Conservation (phyloP, 2,888 invertebrate species). For the Dynastes maya region DNA sequence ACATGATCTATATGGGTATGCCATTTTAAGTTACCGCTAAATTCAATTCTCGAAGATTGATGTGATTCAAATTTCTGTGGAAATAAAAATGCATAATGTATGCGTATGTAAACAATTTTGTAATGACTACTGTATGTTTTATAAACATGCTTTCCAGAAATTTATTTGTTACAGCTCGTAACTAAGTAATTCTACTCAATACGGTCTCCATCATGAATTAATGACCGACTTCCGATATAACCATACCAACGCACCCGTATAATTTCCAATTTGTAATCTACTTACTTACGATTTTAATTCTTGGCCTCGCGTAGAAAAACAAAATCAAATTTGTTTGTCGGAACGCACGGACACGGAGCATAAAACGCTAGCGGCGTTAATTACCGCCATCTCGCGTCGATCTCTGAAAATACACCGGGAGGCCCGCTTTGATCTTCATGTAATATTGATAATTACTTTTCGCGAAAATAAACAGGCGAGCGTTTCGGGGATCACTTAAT, state of each 20-base stretch:
- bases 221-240: too few species aligned
- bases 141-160: too few species aligned
- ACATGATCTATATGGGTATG: too few species aligned
- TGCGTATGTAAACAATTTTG: too few species aligned
- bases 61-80: too few species aligned
- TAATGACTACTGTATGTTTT: too few species aligned
- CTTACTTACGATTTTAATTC: not conserved
- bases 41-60: too few species aligned
- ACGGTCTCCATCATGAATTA: too few species aligned
- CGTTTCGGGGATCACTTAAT: slow-evolving; percentile 41
- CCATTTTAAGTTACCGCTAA: too few species aligned
- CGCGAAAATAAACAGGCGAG: slow-evolving; percentile 40
- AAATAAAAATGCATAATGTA: too few species aligned
- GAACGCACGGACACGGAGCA: not conserved
- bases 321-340: slow-evolving; percentile 2
- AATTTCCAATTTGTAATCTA: not conserved
- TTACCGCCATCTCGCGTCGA: slow-evolving; percentile 37
- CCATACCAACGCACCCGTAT: not conserved
- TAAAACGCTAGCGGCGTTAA: slow-evolving; percentile 23
- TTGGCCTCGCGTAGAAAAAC: not conserved
- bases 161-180: too few species aligned
- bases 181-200: too few species aligned
- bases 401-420: slow-evolving; percentile 20
- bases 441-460: slow-evolving; percentile 46
- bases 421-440: slow-evolving; percentile 39